Evolutionary conservation across 2,888 invertebrate species (phyloP).

Genomic region (Osmoderma eremita): DNA sequence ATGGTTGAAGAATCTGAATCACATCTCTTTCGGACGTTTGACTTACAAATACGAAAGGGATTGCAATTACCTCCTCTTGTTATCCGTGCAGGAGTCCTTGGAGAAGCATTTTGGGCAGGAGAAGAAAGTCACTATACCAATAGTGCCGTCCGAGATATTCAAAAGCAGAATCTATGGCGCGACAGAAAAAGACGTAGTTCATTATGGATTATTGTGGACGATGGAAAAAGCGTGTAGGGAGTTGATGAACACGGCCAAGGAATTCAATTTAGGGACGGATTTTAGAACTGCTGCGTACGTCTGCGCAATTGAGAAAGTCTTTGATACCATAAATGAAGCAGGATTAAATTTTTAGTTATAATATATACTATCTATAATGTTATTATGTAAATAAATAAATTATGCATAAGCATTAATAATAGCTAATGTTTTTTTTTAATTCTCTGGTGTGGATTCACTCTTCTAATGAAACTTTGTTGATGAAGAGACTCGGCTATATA

Average conservation of each 20-base stretch:
- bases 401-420: no score
- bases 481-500: no score
- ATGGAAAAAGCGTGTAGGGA: slow-evolving; percentile 80
- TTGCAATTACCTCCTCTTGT: slow-evolving; percentile 80
- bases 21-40: slow-evolving; percentile 87
- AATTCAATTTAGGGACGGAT: slow-evolving; percentile 72
- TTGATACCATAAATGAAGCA: slow-evolving; percentile 47
- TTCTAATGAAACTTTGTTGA: no score
- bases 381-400: no score
- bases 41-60: slow-evolving; percentile 89
- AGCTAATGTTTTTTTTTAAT: no score
- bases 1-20: slow-evolving; percentile 90
- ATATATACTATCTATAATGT: no score
- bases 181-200: slow-evolving; percentile 85
- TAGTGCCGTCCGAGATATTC: slow-evolving; percentile 74
- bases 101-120: slow-evolving; percentile 56
- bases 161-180: slow-evolving; percentile 78
- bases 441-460: no score
- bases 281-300: slow-evolving; percentile 50
- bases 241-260: slow-evolving; percentile 74
- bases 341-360: slow-evolving; percentile 61
- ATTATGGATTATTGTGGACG: slow-evolving; percentile 84
- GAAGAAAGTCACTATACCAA: slow-evolving; percentile 55
- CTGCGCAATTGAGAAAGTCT: slow-evolving; percentile 48
- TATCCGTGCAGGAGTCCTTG: slow-evolving; percentile 68